Percentiles rank a stretch among this genome's conserved stretches.
Conservation (phyloP, 2,113 vertebrate genomes). For the Erinaceus europaeus region DNA sequence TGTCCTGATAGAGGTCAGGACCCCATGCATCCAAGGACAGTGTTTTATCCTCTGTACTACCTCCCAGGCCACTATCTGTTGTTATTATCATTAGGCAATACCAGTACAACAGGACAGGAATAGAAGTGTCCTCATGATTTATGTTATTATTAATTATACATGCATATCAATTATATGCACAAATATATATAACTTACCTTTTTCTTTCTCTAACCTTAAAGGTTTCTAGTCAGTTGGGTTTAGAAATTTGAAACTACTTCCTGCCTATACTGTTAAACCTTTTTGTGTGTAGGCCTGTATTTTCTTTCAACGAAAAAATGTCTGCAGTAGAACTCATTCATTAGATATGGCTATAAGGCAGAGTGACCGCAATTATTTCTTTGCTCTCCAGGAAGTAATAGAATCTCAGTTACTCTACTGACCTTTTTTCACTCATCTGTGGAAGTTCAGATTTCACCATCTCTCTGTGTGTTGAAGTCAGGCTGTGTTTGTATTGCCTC, state of each 20-base stretch:
- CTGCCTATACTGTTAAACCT: not conserved
- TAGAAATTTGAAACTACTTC: not conserved
- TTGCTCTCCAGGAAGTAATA: constrained; percentile 36
- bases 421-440: constrained; percentile 32
- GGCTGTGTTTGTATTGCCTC: not conserved
- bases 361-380: not conserved
- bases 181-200: not conserved
- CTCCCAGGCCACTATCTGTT: not conserved
- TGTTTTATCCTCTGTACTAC: too few relatives aligned
- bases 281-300: not conserved
- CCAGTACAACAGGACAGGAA: not conserved
- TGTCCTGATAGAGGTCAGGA: too few relatives aligned
- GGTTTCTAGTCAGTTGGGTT: not conserved
- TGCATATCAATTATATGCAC: not conserved
- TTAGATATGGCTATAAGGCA: not conserved
- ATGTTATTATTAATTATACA: too few relatives aligned
- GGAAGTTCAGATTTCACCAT: not conserved
- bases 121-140: not conserved
- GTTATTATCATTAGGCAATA: not conserved
- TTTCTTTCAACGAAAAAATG: constrained; percentile 34
- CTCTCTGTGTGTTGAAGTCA: not conserved
- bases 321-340: not conserved
- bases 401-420: not conserved
- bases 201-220: not conserved
- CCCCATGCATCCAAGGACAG: too few relatives aligned